Evolutionary conservation across 2,888 invertebrate species (phyloP).

Genomic region (Torymus auratus): DNA sequence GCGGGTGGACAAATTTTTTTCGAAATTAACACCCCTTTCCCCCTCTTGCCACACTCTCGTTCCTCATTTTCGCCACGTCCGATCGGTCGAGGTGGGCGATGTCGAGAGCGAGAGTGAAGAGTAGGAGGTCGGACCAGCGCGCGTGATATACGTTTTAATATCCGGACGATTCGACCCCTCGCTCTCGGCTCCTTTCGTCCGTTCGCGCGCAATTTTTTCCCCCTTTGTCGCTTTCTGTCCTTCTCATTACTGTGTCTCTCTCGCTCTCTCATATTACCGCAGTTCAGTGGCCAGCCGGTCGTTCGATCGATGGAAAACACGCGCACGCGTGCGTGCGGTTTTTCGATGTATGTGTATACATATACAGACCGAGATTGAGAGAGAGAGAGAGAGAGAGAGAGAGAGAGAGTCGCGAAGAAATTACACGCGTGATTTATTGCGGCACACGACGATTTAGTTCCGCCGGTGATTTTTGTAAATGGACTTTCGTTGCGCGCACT

Average conservation of each 20-base stretch:
- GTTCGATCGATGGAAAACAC: constrained; percentile 15
- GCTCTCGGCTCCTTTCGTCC: neutral
- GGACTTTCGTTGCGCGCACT: no score
- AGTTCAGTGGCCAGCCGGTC: no score
- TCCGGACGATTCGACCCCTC: constrained; percentile 38
- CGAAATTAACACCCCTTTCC: neutral
- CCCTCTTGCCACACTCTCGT: neutral
- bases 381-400: no score
- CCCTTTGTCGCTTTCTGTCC: constrained; percentile 5
- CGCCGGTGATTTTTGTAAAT: no score
- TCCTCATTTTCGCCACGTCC: constrained; percentile 34
- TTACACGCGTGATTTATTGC: no score
- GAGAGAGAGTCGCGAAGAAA: no score
- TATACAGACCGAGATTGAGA: no score
- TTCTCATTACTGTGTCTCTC: constrained; percentile 21
- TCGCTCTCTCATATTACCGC: no score
- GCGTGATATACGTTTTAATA: constrained; percentile 55
- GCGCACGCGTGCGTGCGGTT: neutral
- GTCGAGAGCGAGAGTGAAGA: neutral
- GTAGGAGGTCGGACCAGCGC: constrained; percentile 10
- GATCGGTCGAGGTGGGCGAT: neutral
- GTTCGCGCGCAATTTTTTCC: constrained; percentile 11
- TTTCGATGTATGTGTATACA: no score
- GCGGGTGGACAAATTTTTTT: no score
- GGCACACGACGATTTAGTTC: no score